Evolutionary conservation across 37 sponge, comb jelly and placozoan genomes (phyloP).

Genomic region (Aplysina aerophoba): DNA sequence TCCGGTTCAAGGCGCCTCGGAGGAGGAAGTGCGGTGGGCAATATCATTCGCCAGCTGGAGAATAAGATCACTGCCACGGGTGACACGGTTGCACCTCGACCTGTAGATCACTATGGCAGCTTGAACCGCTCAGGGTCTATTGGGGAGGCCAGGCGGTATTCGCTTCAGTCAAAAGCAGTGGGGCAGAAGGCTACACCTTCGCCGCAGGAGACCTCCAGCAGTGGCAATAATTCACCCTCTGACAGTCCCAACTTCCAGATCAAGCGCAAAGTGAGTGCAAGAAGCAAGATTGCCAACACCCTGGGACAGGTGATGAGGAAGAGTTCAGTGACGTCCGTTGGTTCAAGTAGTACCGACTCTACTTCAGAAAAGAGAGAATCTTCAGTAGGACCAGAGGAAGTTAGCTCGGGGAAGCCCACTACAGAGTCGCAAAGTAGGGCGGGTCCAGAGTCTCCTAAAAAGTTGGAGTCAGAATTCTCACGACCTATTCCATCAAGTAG

Average conservation of each 20-base stretch:
- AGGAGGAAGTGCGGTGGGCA: neutral
- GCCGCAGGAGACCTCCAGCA: neutral
- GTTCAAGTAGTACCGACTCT: too few relatives aligned
- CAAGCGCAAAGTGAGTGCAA: neutral
- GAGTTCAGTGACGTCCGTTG: neutral
- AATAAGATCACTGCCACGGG: constrained; percentile 1
- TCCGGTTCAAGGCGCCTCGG: neutral
- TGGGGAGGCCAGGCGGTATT: neutral
- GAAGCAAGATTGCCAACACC: constrained; percentile 6
- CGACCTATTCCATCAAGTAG: neutral
- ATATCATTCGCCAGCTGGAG: constrained; percentile 15
- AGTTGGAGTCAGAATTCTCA: neutral
- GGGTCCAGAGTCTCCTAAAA: neutral
- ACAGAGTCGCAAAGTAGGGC: neutral
- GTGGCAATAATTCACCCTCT: neutral
- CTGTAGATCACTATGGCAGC: neutral
- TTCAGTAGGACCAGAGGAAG: neutral
- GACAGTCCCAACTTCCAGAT: neutral
- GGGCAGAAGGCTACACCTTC: neutral
- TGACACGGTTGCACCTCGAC: neutral
- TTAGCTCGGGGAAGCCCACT: neutral
- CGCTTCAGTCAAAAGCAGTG: neutral
- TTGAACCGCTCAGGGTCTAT: neutral
- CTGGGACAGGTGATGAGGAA: neutral
- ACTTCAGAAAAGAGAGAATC: too few relatives aligned